Evolutionary conservation across 2,888 invertebrate genomes (phyloP).

Genomic region (Chymomyza fuscimana): DNA sequence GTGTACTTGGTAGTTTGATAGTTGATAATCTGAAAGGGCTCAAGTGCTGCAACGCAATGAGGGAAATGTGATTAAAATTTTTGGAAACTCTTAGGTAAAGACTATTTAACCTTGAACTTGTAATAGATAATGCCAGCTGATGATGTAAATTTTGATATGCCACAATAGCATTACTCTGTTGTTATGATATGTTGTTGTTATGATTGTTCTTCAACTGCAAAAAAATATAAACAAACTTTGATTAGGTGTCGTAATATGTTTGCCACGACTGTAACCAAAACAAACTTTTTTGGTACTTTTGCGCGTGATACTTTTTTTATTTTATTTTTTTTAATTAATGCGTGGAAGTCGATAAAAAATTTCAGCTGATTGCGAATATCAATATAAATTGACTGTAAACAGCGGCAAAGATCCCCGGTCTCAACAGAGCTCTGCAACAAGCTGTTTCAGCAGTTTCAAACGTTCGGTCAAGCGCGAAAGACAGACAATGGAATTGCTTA

Average conservation of each 20-base stretch:
- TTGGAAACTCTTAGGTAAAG: not conserved
- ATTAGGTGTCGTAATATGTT: not conserved
- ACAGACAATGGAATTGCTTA: constrained; percentile 5
- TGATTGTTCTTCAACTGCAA: not conserved
- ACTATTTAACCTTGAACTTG: not conserved
- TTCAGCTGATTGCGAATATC: constrained; percentile 30
- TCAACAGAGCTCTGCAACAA: not conserved
- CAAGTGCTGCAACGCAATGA: constrained; percentile 28
- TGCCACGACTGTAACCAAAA: constrained; percentile 26
- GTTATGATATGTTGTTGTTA: not conserved
- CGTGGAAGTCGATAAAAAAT: constrained; percentile 39
- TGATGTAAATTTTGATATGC: not conserved
- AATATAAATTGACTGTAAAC: constrained; percentile 30
- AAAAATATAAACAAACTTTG: constrained; percentile 1
- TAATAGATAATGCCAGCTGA: not conserved
- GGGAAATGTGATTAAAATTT: not conserved
- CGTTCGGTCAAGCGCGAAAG: constrained; percentile 29
- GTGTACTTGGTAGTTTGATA: constrained; percentile 61
- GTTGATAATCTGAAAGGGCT: constrained; percentile 47
- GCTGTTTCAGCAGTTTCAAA: constrained; percentile 23
- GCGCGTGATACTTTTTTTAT: constrained; percentile 12
- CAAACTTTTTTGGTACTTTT: constrained; percentile 21
- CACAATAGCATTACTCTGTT: constrained; percentile 1
- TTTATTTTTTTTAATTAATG: constrained; percentile 48
- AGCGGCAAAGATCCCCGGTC: not conserved